Conservation (phyloP, 2,113 vertebrate genomes). For the Acanthisitta chloris region DNA sequence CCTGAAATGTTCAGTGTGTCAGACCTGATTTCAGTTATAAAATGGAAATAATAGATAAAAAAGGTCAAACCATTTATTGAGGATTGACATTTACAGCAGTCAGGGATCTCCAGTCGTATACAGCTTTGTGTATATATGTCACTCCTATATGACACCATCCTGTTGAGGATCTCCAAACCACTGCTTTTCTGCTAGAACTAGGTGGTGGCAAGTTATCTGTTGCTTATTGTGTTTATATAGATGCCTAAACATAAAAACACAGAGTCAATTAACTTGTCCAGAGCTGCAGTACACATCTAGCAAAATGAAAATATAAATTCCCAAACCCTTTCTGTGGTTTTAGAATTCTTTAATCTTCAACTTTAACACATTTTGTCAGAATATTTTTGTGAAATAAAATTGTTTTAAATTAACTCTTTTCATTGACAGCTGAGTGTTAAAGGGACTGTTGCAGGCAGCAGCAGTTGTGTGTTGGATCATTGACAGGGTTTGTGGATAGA, state of each 20-base stretch:
- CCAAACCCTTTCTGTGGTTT: neutral
- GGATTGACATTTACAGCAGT: conserved; percentile 14
- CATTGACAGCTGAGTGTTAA: neutral
- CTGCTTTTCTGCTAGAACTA: neutral
- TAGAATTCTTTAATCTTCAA: neutral
- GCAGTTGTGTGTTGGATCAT: neutral
- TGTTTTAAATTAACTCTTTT: neutral
- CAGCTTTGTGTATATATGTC: conserved; percentile 15
- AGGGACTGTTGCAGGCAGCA: accelerated
- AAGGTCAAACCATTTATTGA: conserved; percentile 37
- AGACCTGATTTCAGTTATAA: conserved; percentile 25
- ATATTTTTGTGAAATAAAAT: neutral
- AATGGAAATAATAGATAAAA: conserved; percentile 38
- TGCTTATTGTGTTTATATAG: neutral
- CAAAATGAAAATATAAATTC: neutral
- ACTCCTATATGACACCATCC: neutral
- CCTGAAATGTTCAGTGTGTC: conserved; percentile 23
- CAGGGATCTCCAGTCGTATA: conserved; percentile 4
- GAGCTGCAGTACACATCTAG: neutral
- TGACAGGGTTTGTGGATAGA: neutral
- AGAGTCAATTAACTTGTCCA: neutral
- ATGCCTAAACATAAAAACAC: neutral
- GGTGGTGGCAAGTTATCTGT: neutral
- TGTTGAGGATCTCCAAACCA: neutral
- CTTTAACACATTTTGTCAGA: neutral